These are phyloP conservation scores for Anser cygnoides DNA, from an alignment of 2,113 vertebrate genomes.

Conservation along the genomic window DNA sequence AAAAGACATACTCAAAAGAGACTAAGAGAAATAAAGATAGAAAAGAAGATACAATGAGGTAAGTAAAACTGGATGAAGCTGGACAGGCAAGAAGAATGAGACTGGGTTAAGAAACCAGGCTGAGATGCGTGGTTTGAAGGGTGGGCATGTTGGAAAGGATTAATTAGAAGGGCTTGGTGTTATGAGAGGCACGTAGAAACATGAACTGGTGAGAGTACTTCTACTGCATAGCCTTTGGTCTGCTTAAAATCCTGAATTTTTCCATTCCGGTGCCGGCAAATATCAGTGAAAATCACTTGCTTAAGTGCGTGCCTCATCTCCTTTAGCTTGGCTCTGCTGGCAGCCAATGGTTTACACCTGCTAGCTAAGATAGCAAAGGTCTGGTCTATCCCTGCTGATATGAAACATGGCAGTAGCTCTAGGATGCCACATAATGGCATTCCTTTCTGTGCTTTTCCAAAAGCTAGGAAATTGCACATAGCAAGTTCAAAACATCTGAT, in stretches of 20 bases:
- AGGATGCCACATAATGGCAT: constrained; percentile 15
- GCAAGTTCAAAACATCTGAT: constrained; percentile 55
- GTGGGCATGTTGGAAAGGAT: neutral
- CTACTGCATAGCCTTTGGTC: neutral
- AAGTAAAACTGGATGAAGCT: neutral
- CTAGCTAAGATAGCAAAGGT: constrained; percentile 20
- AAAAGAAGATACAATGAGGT: neutral
- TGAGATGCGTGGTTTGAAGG: neutral
- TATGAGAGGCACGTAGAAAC: neutral
- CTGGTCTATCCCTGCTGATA: neutral
- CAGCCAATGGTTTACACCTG: constrained; percentile 34
- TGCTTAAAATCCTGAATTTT: neutral
- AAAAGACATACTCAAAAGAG: neutral
- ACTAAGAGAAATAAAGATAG: neutral
- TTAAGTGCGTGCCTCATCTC: neutral
- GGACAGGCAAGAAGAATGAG: neutral
- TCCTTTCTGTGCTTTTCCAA: constrained; percentile 52
- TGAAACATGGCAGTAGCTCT: constrained; percentile 5
- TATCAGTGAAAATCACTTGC: neutral
- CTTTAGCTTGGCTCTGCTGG: neutral
- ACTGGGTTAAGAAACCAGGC: neutral
- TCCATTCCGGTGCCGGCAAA: neutral
- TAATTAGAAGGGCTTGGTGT: neutral
- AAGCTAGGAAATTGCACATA: constrained; percentile 59
- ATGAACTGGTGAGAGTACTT: neutral